Evolutionary conservation across 2,113 vertebrate genomes (phyloP).

Genomic region (mouse (Mus musculus)): DNA sequence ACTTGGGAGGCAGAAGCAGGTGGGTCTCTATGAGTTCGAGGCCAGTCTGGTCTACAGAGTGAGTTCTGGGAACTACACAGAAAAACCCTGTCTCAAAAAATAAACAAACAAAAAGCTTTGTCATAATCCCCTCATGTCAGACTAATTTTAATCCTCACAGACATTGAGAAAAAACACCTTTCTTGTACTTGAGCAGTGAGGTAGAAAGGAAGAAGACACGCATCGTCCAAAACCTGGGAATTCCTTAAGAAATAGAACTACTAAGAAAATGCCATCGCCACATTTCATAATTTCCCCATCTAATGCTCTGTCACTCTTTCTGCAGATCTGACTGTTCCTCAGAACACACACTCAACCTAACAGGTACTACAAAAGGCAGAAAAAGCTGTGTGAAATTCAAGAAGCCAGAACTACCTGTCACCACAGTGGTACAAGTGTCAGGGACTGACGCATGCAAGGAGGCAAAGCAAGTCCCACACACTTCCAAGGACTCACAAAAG

Average conservation of each 20-base stretch:
- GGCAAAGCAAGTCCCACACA: not conserved
- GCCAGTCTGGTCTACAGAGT: too few species aligned
- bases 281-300: not conserved
- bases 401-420: not conserved
- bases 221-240: not conserved
- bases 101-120: not conserved
- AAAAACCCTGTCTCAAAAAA: too few species aligned
- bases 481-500: not conserved
- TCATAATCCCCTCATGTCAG: not conserved
- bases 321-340: not conserved
- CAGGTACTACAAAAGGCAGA: not conserved
- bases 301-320: not conserved
- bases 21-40: too few species aligned
- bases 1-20: too few species aligned
- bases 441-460: slow-evolving; percentile 42
- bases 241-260: not conserved
- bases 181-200: not conserved
- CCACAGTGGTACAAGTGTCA: slow-evolving; percentile 42
- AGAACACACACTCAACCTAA: not conserved
- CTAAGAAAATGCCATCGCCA: not conserved
- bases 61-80: too few species aligned
- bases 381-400: slow-evolving; percentile 52
- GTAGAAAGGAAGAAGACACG: not conserved
- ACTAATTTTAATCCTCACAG: slow-evolving; percentile 18
- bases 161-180: not conserved